Conservation (phyloP, 2,797 vertebrate genomes). For the Typhlichthys eigenmanni region DNA sequence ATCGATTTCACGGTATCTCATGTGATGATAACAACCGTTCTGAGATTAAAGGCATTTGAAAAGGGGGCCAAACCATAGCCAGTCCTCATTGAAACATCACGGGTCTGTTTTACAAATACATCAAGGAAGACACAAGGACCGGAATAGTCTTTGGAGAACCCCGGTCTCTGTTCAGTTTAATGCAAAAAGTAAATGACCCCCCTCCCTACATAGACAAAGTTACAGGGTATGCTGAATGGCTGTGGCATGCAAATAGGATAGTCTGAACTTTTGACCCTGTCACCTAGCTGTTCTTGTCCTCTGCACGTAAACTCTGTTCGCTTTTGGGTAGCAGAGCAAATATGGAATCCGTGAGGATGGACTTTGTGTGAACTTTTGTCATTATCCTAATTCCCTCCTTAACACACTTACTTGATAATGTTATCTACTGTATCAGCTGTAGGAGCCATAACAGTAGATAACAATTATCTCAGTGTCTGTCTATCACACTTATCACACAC, state of each 20-base stretch:
- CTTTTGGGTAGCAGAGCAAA: slow-evolving; percentile 69
- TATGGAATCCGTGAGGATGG: slow-evolving; percentile 74
- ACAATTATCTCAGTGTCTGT: too few relatives aligned
- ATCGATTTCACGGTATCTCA: slow-evolving; percentile 74
- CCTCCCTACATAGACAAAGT: slow-evolving; percentile 62
- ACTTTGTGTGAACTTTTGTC: slow-evolving; percentile 83
- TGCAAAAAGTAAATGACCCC: slow-evolving; percentile 64
- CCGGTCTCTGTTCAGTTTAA: slow-evolving; percentile 36
- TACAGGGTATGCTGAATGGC: slow-evolving; percentile 72
- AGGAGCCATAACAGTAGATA: too few relatives aligned
- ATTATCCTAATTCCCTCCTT: slow-evolving; percentile 69
- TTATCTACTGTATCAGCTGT: too few relatives aligned
- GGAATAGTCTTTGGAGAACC: slow-evolving; percentile 45
- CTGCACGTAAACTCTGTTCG: slow-evolving; percentile 69
- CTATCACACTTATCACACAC: too few relatives aligned
- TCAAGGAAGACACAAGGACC: slow-evolving; percentile 56
- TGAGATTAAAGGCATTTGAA: slow-evolving; percentile 61
- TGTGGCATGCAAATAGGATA: slow-evolving; percentile 72
- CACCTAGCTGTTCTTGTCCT: slow-evolving; percentile 69
- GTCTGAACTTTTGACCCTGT: slow-evolving; percentile 83
- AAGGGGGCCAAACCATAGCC: slow-evolving; percentile 54
- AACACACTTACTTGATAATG: not conserved
- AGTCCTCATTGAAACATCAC: slow-evolving; percentile 49
- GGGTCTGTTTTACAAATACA: slow-evolving; percentile 64
- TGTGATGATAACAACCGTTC: slow-evolving; percentile 64